Conservation (phyloP, 2,888 invertebrate species). For the Drosophila paramelanica region DNA sequence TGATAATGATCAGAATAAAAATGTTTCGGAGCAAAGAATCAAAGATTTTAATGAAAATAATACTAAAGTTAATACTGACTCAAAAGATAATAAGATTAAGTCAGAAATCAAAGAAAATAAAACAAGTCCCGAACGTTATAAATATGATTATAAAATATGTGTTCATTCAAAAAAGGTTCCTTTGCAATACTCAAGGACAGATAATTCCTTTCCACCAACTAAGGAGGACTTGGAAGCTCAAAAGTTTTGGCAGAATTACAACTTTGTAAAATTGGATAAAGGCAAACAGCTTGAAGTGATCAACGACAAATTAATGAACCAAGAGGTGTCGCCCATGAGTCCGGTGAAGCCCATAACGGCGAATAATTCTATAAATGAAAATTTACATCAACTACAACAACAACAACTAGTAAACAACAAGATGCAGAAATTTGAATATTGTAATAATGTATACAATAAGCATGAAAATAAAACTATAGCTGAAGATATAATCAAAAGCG, state of each 20-base stretch:
- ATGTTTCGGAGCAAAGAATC: neutral
- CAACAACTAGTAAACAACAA: neutral
- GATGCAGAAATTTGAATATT: neutral
- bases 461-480: neutral
- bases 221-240: neutral
- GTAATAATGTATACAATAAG: neutral
- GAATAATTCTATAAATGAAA: neutral
- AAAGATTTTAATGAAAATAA: neutral
- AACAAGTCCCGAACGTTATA: neutral
- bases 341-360: neutral
- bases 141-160: slow-evolving; percentile 22
- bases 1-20: neutral
- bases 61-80: neutral
- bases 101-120: neutral
- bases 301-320: neutral
- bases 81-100: neutral
- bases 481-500: neutral
- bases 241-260: neutral
- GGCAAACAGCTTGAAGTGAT: neutral
- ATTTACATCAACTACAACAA: no score
- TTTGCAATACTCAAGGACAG: slow-evolving; percentile 13
- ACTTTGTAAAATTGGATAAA: neutral
- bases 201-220: neutral
- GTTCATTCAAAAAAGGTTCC: neutral
- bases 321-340: neutral